Evolutionary conservation across 2,888 invertebrate species (phyloP).

Genomic region (Apamea anceps): DNA sequence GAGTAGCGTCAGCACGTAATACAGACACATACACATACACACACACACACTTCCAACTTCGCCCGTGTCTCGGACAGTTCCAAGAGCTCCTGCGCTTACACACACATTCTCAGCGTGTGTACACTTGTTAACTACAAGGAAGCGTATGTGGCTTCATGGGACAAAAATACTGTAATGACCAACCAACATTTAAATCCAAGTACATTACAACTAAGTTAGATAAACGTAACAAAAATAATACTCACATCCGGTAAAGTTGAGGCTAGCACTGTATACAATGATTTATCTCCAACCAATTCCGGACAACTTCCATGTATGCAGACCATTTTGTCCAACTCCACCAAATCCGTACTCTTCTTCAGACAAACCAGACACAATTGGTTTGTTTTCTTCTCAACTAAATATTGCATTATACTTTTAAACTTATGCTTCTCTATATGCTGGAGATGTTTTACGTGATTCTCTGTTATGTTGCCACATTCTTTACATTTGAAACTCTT

Average conservation of each 20-base stretch:
- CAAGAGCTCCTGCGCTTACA: neutral
- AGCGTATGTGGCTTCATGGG: neutral
- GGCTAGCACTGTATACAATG: slow-evolving; percentile 76
- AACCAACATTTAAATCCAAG: neutral
- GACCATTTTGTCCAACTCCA: slow-evolving; percentile 75
- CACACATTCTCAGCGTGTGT: neutral
- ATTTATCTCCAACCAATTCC: slow-evolving; percentile 79
- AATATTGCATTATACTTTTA: slow-evolving; percentile 76
- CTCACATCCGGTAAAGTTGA: slow-evolving; percentile 83
- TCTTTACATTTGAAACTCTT: slow-evolving; percentile 76
- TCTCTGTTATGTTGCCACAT: slow-evolving; percentile 73
- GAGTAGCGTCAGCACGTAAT: too few relatives aligned
- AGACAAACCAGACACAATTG: slow-evolving; percentile 81
- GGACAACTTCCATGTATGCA: slow-evolving; percentile 82
- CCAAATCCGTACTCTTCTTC: slow-evolving; percentile 73
- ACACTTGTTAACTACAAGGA: neutral
- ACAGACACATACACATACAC: too few relatives aligned
- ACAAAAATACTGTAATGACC: neutral
- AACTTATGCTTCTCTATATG: slow-evolving; percentile 87
- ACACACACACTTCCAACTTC: too few relatives aligned
- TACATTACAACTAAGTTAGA: neutral
- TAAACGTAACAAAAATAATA: slow-evolving; percentile 50
- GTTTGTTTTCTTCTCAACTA: slow-evolving; percentile 78
- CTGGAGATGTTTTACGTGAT: slow-evolving; percentile 76
- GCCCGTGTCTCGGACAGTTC: neutral